phyloP scores from a whole-genome alignment of 2,113 vertebrate species.

The Neolamprologus toae region DNA sequence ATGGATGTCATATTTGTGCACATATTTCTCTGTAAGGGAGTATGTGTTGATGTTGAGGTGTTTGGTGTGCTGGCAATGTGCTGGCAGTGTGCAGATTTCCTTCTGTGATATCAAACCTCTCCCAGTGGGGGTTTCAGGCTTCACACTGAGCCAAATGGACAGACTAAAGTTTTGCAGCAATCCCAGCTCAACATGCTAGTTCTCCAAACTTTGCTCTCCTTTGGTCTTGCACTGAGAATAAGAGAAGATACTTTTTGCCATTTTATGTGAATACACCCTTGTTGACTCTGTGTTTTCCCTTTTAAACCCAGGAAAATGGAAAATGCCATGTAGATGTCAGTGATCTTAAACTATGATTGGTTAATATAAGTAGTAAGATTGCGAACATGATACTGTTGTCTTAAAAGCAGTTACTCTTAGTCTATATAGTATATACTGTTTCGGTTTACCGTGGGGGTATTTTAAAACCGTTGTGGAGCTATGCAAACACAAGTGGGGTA shows the following conservation, averaged over 20 bases:
- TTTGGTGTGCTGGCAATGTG: background rate
- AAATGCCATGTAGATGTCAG: background rate
- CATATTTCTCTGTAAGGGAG: background rate
- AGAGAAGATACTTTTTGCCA: conserved; percentile 11
- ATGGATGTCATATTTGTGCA: background rate
- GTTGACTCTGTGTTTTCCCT: background rate
- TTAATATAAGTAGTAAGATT: background rate
- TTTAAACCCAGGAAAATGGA: background rate
- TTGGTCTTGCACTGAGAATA: conserved; percentile 6
- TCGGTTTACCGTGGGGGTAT: background rate
- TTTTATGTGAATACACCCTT: conserved; percentile 7
- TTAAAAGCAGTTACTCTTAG: conserved; percentile 1
- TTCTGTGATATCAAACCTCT: conserved; percentile 10
- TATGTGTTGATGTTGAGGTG: background rate
- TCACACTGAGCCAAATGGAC: conserved; percentile 1
- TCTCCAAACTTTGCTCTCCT: background rate
- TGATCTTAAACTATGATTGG: background rate
- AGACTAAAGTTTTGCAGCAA: background rate
- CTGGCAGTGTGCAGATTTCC: background rate
- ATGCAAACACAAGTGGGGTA: background rate
- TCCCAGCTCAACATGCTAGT: background rate
- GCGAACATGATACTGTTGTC: conserved; percentile 21
- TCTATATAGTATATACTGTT: background rate
- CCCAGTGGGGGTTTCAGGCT: conserved; percentile 5
- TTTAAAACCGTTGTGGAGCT: conserved; percentile 10